phyloP scores from a whole-genome alignment of 1,140 invertebrate species.

The Pogonomyrmex californicus region DNA sequence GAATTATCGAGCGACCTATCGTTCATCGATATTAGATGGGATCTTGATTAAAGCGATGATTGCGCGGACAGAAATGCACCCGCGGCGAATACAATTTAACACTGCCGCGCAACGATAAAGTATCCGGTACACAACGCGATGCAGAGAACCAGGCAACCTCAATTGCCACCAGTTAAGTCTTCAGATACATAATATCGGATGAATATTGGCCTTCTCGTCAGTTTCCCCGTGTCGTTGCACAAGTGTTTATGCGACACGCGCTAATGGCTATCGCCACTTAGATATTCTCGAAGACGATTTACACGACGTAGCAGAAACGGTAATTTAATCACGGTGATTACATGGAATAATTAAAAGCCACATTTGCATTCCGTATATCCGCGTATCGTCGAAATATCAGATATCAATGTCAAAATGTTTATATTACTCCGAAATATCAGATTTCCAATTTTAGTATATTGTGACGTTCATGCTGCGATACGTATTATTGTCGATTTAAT shows the following conservation, averaged over 20 bases:
- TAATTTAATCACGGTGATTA: background rate
- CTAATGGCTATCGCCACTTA: conserved; percentile 45
- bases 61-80: background rate
- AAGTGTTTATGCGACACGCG: conserved; percentile 56
- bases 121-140: background rate
- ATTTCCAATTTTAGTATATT: background rate
- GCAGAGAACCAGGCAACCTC: background rate
- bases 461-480: background rate
- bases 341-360: background rate
- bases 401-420: background rate
- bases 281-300: conserved; percentile 46
- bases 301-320: background rate
- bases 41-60: conserved; percentile 26
- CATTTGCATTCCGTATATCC: background rate
- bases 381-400: background rate
- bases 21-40: conserved; percentile 7
- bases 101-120: background rate
- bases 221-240: conserved; percentile 37
- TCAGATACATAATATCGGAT: conserved; percentile 16
- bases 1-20: conserved; percentile 1
- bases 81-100: conserved; percentile 43
- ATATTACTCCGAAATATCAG: background rate
- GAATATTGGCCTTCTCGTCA: conserved; percentile 43
- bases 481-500: background rate
- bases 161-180: conserved; percentile 7